Base-by-base conservation (phyloP, 2,888 invertebrate genomes). In the Apocheima hispidaria region DNA sequence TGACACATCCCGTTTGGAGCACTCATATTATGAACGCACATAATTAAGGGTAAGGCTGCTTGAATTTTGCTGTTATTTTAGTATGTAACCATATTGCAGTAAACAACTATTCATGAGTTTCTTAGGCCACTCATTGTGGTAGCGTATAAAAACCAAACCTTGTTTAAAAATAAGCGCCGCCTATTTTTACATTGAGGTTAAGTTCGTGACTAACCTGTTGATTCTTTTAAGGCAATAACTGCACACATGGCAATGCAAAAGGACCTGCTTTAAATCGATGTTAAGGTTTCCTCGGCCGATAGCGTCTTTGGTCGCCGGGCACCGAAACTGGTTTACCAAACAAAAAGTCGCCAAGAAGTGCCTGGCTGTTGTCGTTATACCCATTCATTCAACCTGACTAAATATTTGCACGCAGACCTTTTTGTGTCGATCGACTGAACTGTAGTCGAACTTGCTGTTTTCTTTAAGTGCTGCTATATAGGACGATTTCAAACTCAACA, bases 371-470 rank as follows among this genome's bases (percentile, higher is more conserved):
- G 75, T 79, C 75, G 75, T 80, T 81, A 80, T 78, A 71, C 73
- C 73, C 79, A 82, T 84, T 81, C 80, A 85, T 81, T 79, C 79
- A 75, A 74, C 76, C 75, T 71, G 68, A 54, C 63, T 66, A 69
- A 72, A 83, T 78, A 72, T 77, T 74, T 76, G 69, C 70, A 69
- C 71, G 75, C 61, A 66, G 65, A 53, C 61, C 71, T 78, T 79
- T 82, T 80, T 78, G 69, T 74, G 69, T 65, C 52, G 63, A 48
- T 63, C 63, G 63, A 72, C 72, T 71, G 67, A 69, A 70, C 72
- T 74, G 72, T 70, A 70, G 72, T 78, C 76, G 70, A 68, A 73
- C 79, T 76, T 67, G 69, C 68, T 77, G 76, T 77, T 80, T 74
- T 61, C 66, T 46, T 67, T 67, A 76, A 76, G 72, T 72, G 68